Evolutionary conservation across 2,888 invertebrate species (phyloP), one percentile per base, ranked within the genome.

Genomic region (Metopia argyrocephala): DNA sequence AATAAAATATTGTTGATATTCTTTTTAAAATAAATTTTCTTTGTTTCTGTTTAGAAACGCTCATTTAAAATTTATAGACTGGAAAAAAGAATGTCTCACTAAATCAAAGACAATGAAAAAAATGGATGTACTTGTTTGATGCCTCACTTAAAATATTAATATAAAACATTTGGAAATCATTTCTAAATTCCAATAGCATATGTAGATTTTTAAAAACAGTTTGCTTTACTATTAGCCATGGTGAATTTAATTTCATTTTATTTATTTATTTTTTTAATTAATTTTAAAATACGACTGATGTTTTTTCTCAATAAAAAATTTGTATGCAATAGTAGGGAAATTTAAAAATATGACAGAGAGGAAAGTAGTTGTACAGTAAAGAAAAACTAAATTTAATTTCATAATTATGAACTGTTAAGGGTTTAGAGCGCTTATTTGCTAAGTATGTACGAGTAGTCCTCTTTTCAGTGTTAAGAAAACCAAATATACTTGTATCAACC

Each of bases 401-500:
- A 59, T 65, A 65, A 68, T 68, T 74, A 64, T 52, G 57, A 64
- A 69, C 52, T 78, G 61, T 68, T 68, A 50, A 66, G 38, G 52
- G 57, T 56, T 68, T 73, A 50, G 27, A 68, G 50, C 48, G 38
- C 21, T 27, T 61, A 15, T 38, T 50, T 61, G 27, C 31, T 31
- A n/a, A n/a, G n/a, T n/a, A n/a, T n/a, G n/a, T n/a, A n/a, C n/a
- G n/a, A n/a, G n/a, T n/a, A n/a, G n/a, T n/a, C n/a, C n/a, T n/a
- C n/a, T n/a, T n/a, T n/a, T n/a, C n/a, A n/a, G n/a, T n/a, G n/a
- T 54, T 45, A 15, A 52, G 45, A 20, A 54, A 52, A 27, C 9
- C 12, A 38, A 6, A 31, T 5, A 31, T 31, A 31, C 31, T 31
- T 9, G 5, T 31, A 31, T 9, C 31, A 6, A 31, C n/a, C 31